phyloP scores from a whole-genome alignment of 2,888 invertebrate species.

The Drosophila dives region DNA sequence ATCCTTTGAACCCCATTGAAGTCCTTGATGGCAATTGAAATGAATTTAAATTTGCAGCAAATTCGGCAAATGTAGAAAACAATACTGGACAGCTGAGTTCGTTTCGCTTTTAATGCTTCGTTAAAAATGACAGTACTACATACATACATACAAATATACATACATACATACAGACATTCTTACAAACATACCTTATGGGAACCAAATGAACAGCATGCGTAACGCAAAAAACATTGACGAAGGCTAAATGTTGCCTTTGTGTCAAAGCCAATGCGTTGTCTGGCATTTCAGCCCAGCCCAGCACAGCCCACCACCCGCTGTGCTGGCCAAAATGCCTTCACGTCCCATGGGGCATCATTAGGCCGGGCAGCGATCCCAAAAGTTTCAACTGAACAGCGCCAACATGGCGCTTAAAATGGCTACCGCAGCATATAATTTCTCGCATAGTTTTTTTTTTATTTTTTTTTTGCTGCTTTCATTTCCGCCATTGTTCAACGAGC shows the following conservation, averaged over 20 bases:
- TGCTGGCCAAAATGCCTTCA: conserved; percentile 49
- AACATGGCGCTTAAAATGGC: conserved; percentile 66
- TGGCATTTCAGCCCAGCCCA: conserved; percentile 16
- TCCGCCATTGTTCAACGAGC: conserved; percentile 49
- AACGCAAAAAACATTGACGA: conserved; percentile 51
- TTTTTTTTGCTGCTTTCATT: conserved; percentile 1
- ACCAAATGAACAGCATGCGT: conserved; percentile 30
- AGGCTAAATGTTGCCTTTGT: conserved; percentile 63
- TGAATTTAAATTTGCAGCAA: conserved; percentile 59
- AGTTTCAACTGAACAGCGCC: conserved; percentile 38
- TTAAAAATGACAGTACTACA: conserved; percentile 16
- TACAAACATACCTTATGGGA: neutral
- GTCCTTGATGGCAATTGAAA: conserved; percentile 31
- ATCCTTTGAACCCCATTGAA: conserved; percentile 51
- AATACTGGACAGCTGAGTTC: conserved; percentile 50
- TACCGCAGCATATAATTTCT: conserved; percentile 68
- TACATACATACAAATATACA: neutral
- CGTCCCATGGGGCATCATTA: conserved; percentile 72
- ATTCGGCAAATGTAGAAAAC: conserved; percentile 47
- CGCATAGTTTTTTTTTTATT: conserved; percentile 49
- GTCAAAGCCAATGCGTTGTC: conserved; percentile 47
- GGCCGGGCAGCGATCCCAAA: conserved; percentile 45
- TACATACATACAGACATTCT: neutral
- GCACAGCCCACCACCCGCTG: conserved; percentile 39
- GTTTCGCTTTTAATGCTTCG: conserved; percentile 49